phyloP scores from a whole-genome alignment of 2,113 vertebrate species.

The Nettapus auritus region DNA sequence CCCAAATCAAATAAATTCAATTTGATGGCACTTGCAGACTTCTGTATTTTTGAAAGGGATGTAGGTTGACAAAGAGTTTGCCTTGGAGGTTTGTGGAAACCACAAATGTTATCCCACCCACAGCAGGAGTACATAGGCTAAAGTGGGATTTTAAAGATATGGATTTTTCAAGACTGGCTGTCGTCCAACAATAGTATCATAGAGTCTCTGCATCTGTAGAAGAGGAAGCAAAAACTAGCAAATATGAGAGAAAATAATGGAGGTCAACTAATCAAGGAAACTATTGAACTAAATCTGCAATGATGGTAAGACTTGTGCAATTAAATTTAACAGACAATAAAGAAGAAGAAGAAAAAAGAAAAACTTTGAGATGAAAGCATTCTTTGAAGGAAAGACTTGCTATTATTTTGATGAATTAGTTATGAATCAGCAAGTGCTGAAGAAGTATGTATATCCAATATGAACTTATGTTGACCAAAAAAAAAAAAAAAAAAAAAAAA shows the following conservation, averaged over 20 bases:
- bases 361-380: neutral
- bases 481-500: too few species aligned
- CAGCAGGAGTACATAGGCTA: neutral
- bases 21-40: neutral
- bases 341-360: neutral
- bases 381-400: neutral
- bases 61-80: neutral
- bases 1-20: neutral
- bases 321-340: neutral
- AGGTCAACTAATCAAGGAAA: neutral
- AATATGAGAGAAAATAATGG: neutral
- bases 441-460: neutral
- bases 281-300: neutral
- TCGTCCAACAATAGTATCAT: neutral
- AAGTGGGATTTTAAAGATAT: neutral
- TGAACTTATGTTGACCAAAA: neutral
- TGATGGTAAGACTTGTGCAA: neutral
- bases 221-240: neutral
- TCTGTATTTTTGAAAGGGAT: neutral
- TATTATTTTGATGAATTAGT: neutral
- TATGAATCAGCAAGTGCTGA: neutral
- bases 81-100: neutral
- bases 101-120: rapidly evolving
- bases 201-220: neutral
- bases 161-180: neutral